Evolutionary conservation across 2,888 invertebrate genomes (phyloP).

Genomic region (Lasioglossum leucozonium): DNA sequence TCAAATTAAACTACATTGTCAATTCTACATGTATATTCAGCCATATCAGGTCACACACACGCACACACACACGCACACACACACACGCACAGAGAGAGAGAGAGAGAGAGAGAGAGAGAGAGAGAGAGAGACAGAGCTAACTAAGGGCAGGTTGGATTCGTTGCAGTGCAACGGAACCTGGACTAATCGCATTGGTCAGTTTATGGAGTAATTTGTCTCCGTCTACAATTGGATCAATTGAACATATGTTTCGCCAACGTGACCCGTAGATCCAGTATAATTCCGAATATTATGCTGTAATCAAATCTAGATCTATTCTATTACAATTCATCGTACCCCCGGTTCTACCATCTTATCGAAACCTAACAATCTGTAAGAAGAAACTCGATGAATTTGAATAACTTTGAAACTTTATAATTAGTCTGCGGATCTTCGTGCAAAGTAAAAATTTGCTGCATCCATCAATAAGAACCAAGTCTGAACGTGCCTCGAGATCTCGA

Average conservation of each 20-base stretch:
- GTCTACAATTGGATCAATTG: conserved; percentile 2
- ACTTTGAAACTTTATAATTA: not conserved
- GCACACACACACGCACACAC: too few relatives aligned
- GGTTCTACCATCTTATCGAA: not conserved
- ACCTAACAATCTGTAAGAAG: not conserved
- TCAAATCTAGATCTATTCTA: not conserved
- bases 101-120: too few relatives aligned
- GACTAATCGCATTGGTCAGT: conserved; percentile 10
- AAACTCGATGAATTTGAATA: not conserved
- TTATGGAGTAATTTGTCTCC: not conserved
- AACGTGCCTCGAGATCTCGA: not conserved
- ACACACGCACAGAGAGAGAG: too few relatives aligned
- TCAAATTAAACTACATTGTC: not conserved
- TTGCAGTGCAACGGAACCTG: conserved; percentile 4
- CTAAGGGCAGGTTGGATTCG: not conserved
- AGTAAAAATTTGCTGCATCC: not conserved
- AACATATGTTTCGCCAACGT: not conserved
- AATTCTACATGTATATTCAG: conserved; percentile 1
- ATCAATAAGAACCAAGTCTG: not conserved
- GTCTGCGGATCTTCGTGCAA: not conserved
- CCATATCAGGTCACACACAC: not conserved
- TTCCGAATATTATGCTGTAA: not conserved
- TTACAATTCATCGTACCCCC: not conserved
- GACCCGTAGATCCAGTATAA: not conserved
- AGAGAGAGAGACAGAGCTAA: not conserved